Evolutionary conservation across 2,888 invertebrate genomes (phyloP).

Genomic region (Drosophila ochracea): DNA sequence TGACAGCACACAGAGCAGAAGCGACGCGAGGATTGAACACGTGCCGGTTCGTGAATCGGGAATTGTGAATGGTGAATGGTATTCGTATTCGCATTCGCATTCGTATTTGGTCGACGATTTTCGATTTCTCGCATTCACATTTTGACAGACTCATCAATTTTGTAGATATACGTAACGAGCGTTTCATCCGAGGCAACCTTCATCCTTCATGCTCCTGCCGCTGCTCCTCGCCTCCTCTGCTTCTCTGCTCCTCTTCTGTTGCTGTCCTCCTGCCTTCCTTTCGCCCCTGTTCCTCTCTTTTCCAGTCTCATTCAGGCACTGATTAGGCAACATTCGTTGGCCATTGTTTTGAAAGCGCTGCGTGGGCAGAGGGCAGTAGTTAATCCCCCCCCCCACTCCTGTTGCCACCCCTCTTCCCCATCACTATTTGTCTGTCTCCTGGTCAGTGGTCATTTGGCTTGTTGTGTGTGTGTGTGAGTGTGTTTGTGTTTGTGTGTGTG

Average conservation of each 20-base stretch:
- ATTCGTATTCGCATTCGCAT: not conserved
- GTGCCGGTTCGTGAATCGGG: conserved; percentile 44
- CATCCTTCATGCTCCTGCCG: not conserved
- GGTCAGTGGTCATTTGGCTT: conserved; percentile 33
- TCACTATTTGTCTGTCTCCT: conserved; percentile 6
- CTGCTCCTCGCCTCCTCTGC: not conserved
- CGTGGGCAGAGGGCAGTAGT: conserved; percentile 53
- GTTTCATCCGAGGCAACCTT: conserved; percentile 31
- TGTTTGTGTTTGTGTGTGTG: conserved; percentile 18
- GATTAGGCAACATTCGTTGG: conserved; percentile 70
- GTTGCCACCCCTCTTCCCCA: not conserved
- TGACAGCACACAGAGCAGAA: conserved; percentile 56
- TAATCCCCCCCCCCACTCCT: not conserved
- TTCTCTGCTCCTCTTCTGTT: not conserved
- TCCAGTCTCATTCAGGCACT: conserved; percentile 36
- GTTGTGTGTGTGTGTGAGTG: conserved; percentile 2
- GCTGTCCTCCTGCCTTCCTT: not conserved
- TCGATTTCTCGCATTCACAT: conserved; percentile 77
- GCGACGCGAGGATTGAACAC: conserved; percentile 57
- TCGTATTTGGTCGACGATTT: conserved; percentile 31
- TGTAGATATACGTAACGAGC: conserved; percentile 66
- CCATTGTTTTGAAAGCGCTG: conserved; percentile 61
- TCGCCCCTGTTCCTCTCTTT: no score
- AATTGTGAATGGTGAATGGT: conserved; percentile 11
- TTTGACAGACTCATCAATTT: conserved; percentile 81